Base-by-base conservation (phyloP, 1,140 invertebrate species). In the Phortica variegata region DNA sequence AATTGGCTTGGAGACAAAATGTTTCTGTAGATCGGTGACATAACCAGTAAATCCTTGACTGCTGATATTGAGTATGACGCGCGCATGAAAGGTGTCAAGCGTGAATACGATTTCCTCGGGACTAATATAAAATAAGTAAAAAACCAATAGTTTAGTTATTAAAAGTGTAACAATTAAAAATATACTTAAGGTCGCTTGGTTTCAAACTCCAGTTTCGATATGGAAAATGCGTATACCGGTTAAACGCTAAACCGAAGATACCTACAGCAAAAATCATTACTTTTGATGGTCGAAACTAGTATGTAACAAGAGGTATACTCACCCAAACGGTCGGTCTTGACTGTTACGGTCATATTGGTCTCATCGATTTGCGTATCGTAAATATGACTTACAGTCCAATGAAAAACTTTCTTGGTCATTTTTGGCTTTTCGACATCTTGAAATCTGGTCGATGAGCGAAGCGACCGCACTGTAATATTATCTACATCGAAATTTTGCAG, bases 271-370 rank as follows among this genome's bases (percentile, higher is more conserved):
- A n/a, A n/a, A n/a, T n/a, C n/a, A n/a, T n/a, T n/a, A n/a, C n/a
- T n/a, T n/a, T n/a, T n/a, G n/a, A n/a, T n/a, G n/a, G n/a, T n/a
- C n/a, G n/a, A n/a, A n/a, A n/a, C n/a, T n/a, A n/a, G n/a, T n/a
- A 26, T 26, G 10, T 26, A 26, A 6, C 10, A 26, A 26, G 10
- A 10, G 5, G 5, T 6, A 26, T 26, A 26, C 23, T 26, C 10
- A 2, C 70, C 70, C 43, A 73, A 43, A 0, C 70, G 58, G 58
- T 73, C 55, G 1, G 70, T 73, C n/a, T 57, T 61, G 2, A 73
- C 38, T 0, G 55, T 65, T 3, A 70, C 8, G 0, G 47, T 58
- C 0, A 13, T 23, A 3, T 20, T 43, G 7, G 46, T 26, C 8
- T 32, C 37, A 42, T 70, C 31, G 10, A 60, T 61, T 13, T 53